Percentiles rank a stretch among this genome's conserved stretches.
phyloP scores from a whole-genome alignment of 1,140 invertebrate species.

The Sycobia sp. region DNA sequence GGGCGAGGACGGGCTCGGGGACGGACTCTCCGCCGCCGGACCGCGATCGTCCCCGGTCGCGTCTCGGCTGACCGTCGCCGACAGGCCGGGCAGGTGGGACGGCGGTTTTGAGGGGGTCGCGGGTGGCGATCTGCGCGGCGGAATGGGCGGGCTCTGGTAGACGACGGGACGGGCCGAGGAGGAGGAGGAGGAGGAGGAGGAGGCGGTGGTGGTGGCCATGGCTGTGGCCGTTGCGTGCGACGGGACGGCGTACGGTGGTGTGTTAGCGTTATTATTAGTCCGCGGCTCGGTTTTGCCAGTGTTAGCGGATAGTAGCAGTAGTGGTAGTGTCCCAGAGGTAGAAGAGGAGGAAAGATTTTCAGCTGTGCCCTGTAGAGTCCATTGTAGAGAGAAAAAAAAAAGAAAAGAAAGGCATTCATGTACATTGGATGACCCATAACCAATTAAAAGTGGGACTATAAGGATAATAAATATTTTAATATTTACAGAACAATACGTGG shows the following conservation, averaged over 20 bases:
- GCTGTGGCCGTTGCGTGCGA: too few species aligned
- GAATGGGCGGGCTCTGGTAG: constrained; percentile 54
- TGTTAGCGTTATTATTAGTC: constrained; percentile 49
- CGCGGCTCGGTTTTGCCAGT: background rate
- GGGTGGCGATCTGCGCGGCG: constrained; percentile 48
- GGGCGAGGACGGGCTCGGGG: constrained; percentile 3
- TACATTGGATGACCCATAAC: constrained; percentile 34
- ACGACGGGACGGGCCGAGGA: constrained; percentile 45
- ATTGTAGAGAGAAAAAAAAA: constrained; percentile 20
- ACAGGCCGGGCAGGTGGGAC: constrained; percentile 6
- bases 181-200: constrained; percentile 17
- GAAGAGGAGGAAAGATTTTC: constrained; percentile 45
- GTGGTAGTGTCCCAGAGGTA: constrained; percentile 20
- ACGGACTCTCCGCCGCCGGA: too few species aligned
- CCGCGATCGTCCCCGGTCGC: too few species aligned
- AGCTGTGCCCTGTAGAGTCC: constrained; percentile 57
- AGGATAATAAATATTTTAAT: too few species aligned
- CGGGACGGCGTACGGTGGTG: too few species aligned
- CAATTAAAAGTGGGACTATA: constrained; percentile 10
- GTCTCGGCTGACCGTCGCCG: constrained; percentile 6
- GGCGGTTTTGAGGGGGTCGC: constrained; percentile 37
- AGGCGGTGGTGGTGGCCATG: background rate
- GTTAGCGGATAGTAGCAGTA: constrained; percentile 28
- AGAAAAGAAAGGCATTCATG: constrained; percentile 27
- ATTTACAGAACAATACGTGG: background rate